phyloP scores from a whole-genome alignment of 2,797 vertebrate genomes.

The Falco naumanni region DNA sequence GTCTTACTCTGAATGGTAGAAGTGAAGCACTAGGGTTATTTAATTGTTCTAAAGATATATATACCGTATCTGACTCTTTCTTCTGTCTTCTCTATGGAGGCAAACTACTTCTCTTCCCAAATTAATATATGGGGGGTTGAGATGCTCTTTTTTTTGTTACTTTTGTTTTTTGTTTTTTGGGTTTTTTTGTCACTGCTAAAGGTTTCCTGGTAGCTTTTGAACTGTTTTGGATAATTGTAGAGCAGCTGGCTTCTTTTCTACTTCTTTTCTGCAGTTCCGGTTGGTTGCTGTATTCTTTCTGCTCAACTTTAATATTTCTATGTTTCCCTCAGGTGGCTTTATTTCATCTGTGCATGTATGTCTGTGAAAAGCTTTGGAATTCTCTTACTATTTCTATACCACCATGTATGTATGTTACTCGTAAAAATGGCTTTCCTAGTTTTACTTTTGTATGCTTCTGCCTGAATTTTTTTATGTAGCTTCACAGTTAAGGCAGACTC shows the following conservation, averaged over 20 bases:
- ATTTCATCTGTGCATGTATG: conserved; percentile 32
- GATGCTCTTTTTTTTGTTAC: neutral
- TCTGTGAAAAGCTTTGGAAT: conserved; percentile 44
- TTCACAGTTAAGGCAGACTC: neutral
- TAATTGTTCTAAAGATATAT: neutral
- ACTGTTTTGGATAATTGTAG: neutral
- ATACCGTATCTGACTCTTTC: neutral
- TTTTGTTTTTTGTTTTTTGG: neutral
- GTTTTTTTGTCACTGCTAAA: neutral
- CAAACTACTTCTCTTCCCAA: neutral
- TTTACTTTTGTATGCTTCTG: neutral
- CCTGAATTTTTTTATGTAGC: neutral
- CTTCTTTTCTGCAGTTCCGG: neutral
- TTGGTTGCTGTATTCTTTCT: conserved; percentile 12
- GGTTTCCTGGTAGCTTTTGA: neutral
- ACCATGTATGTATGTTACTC: neutral
- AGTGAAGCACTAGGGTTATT: neutral
- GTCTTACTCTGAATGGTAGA: neutral
- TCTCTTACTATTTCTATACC: neutral
- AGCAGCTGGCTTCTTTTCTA: neutral
- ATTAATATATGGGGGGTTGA: neutral
- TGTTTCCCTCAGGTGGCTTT: conserved; percentile 38
- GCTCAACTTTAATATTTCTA: conserved; percentile 1
- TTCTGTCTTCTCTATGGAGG: neutral
- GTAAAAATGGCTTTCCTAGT: neutral